Percentiles rank a stretch among this genome's conserved stretches.
These are phyloP conservation scores for Acanthosepion esculentum DNA, from an alignment of 2,888 invertebrate genomes.

Conservation along the genomic window DNA sequence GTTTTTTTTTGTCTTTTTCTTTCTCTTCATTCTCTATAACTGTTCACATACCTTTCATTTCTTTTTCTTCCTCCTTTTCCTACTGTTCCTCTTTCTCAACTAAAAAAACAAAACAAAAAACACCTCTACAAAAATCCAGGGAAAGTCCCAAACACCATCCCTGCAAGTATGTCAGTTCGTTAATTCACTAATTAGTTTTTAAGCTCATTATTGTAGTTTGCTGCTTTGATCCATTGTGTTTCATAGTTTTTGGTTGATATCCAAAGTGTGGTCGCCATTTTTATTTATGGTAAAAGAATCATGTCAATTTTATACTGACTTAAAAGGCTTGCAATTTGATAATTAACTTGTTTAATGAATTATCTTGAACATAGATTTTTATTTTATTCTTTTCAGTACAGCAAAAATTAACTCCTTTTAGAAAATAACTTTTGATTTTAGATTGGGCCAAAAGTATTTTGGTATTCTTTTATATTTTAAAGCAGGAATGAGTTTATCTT, in stretches of 20 bases:
- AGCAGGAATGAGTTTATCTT: too few species aligned
- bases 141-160: slow-evolving; percentile 40
- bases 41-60: not conserved
- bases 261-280: not conserved
- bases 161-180: slow-evolving; percentile 24
- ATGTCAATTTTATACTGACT: not conserved
- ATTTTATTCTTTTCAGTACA: too few species aligned
- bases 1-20: not conserved
- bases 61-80: not conserved
- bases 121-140: slow-evolving; percentile 36
- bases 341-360: too few species aligned
- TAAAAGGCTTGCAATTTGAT: not conserved
- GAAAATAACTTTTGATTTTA: too few species aligned
- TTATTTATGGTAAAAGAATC: not conserved
- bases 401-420: too few species aligned
- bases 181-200: slow-evolving; percentile 33
- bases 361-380: too few species aligned
- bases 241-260: not conserved
- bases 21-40: not conserved
- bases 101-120: not conserved
- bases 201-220: not conserved
- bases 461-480: too few species aligned
- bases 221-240: not conserved
- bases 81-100: not conserved
- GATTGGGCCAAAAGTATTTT: too few species aligned